phyloP scores from a whole-genome alignment of 2,888 invertebrate genomes.

The Melanchra persicariae region DNA sequence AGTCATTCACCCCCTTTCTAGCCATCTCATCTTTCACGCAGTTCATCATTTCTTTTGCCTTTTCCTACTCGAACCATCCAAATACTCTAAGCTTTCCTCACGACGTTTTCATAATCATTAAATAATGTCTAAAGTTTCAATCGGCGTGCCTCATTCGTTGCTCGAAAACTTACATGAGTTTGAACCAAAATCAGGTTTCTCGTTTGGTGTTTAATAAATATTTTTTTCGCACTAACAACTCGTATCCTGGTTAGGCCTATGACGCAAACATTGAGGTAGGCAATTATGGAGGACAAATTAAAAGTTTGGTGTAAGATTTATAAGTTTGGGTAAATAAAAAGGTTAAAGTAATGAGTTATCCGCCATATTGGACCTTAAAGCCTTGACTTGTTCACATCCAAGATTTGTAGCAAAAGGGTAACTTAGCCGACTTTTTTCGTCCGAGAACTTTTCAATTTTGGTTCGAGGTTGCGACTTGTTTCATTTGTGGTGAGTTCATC shows the following conservation, averaged over 20 bases:
- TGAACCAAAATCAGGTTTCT: background rate
- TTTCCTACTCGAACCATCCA: too few relatives aligned
- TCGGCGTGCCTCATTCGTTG: background rate
- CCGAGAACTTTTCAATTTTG: slow-evolving; percentile 33
- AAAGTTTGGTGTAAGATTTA: slow-evolving; percentile 16
- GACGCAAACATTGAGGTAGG: slow-evolving; percentile 25
- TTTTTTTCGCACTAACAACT: background rate
- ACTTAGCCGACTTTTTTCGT: slow-evolving; percentile 8
- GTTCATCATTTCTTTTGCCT: background rate
- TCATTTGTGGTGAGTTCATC: slow-evolving; percentile 18
- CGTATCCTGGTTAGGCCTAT: slow-evolving; percentile 17
- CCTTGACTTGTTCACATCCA: slow-evolving; percentile 24
- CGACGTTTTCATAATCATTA: background rate
- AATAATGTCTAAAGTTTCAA: background rate
- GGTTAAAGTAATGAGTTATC: background rate
- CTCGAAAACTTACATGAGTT: background rate
- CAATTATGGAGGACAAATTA: slow-evolving; percentile 10
- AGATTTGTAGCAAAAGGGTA: slow-evolving; percentile 19
- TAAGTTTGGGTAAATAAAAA: slow-evolving; percentile 1
- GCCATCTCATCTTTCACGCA: background rate
- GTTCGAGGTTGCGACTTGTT: slow-evolving; percentile 34
- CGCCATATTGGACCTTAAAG: background rate
- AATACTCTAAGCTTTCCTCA: background rate
- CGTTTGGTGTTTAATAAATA: background rate
- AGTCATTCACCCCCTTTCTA: background rate